Evolutionary conservation across 2,888 invertebrate genomes (phyloP).

Genomic region (Zonitis immaculata): DNA sequence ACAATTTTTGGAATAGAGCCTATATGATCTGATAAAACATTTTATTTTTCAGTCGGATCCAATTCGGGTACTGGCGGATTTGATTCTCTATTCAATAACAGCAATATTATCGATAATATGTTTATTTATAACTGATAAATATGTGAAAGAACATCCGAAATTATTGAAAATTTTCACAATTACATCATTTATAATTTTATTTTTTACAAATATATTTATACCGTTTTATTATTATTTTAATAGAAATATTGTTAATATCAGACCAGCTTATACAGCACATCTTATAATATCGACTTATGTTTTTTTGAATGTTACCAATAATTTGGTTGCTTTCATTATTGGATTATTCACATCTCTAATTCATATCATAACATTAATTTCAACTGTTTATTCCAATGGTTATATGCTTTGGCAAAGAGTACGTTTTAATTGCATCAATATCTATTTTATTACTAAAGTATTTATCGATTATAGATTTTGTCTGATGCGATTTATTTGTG

Average conservation of each 20-base stretch:
- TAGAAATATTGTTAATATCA: slow-evolving; percentile 47
- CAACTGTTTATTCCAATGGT: slow-evolving; percentile 52
- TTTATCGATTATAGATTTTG: slow-evolving; percentile 52
- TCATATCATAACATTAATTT: slow-evolving; percentile 58
- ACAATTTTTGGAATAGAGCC: too few relatives aligned
- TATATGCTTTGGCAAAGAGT: slow-evolving; percentile 47
- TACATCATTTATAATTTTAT: slow-evolving; percentile 47
- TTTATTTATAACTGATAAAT: slow-evolving; percentile 49
- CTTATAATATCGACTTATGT: slow-evolving; percentile 76
- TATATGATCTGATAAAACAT: too few relatives aligned
- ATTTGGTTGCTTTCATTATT: slow-evolving; percentile 64
- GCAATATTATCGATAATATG: slow-evolving; percentile 49
- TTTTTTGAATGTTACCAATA: slow-evolving; percentile 75
- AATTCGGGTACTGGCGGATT: slow-evolving; percentile 42
- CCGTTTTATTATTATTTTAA: slow-evolving; percentile 58
- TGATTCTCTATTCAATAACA: slow-evolving; percentile 48
- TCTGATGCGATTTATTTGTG: slow-evolving; percentile 69
- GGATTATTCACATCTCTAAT: slow-evolving; percentile 64
- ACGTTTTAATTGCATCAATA: slow-evolving; percentile 22
- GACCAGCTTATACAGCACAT: slow-evolving; percentile 69
- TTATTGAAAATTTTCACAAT: slow-evolving; percentile 35
- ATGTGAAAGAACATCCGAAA: slow-evolving; percentile 26
- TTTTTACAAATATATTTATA: slow-evolving; percentile 58
- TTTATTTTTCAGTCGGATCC: slow-evolving; percentile 4
- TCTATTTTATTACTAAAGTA: neutral